Evolutionary conservation across 2,888 invertebrate species (phyloP).

Genomic region (Tenthredo notha): DNA sequence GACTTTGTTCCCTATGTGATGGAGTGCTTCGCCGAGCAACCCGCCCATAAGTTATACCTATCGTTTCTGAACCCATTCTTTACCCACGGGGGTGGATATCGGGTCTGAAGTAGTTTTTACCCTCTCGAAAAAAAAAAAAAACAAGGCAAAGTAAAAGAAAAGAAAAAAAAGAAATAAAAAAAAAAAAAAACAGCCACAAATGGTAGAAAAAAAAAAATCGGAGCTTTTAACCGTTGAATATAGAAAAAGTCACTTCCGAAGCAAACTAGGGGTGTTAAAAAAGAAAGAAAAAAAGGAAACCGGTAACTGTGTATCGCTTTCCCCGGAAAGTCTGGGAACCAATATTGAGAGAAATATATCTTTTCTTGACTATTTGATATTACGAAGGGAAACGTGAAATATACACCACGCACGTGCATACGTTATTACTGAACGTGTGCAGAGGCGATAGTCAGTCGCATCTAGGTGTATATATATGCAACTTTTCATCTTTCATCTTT

Average conservation of each 20-base stretch:
- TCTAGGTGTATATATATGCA: background rate
- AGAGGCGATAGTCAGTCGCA: background rate
- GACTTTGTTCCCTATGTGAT: conserved; percentile 40
- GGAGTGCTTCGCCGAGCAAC: conserved; percentile 23
- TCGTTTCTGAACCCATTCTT: conserved; percentile 20
- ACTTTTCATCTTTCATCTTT: background rate
- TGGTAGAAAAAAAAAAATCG: background rate
- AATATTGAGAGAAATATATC: conserved; percentile 15
- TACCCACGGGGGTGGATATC: background rate
- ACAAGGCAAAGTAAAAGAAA: background rate
- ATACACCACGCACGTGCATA: conserved; percentile 54
- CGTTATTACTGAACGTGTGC: conserved; percentile 11
- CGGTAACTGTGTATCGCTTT: conserved; percentile 2
- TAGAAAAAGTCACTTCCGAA: background rate
- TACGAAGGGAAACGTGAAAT: conserved; percentile 57
- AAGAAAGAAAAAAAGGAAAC: background rate
- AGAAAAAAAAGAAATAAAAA: background rate
- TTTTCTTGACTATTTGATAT: conserved; percentile 12
- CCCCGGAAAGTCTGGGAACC: background rate
- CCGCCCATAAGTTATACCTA: background rate
- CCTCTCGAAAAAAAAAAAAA: background rate
- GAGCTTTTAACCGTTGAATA: background rate
- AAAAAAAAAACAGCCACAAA: background rate
- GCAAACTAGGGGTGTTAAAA: background rate
- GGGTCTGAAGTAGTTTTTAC: background rate